Evolutionary conservation across 2,113 vertebrate genomes (phyloP), one percentile per base, ranked within the genome.

Genomic region (Podilymbus podiceps): DNA sequence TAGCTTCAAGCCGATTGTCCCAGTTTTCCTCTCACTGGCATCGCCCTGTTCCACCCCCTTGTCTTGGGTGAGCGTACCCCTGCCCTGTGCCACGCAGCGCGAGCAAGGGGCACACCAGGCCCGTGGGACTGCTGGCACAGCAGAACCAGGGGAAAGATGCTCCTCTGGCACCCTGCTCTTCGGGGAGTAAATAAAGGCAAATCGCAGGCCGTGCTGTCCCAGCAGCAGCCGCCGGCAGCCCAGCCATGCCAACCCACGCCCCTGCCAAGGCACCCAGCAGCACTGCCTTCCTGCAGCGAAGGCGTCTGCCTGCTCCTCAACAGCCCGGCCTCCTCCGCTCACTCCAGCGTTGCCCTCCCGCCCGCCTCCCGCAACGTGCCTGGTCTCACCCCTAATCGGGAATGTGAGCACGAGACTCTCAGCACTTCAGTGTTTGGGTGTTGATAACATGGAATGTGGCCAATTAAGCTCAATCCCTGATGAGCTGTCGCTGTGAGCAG

Each of bases 11-110:
- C 50, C 46, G 63, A 8, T 12, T 47, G 63, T 42, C n/a, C n/a
- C 21, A 2, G 9, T 59, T 56, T 15, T 18, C 56, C 47, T 15
- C 44, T 24, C 31, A 0, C 10, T 27, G 12, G 35, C 21, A 17
- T 38, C 2, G 10, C 46, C 31, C 31, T n/a, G 38, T 13, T 64
- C 31, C 10, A 8, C 16, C 40, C 31, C 27, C 30, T 17, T 5
- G 6, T 20, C 49, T 31, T 13, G 1, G 4, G 67, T 6, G 31
- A 11, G 40, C 2, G 68, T 14, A 3, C 35, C 50, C 0, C 59
- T 5, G 30, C 3, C 1, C 42, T 6, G 21, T 1, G 2, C 12
- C 2, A 30, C 4, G 6, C 24, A 6, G 17, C 1, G 14, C 11
- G 2, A 25, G 72, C 27, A 4, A 16, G 53, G 30, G 72, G 42